Evolutionary conservation across 2,113 vertebrate genomes (phyloP), one percentile per base, ranked within the genome.

Genomic region (Dendrocopos noguchii): DNA sequence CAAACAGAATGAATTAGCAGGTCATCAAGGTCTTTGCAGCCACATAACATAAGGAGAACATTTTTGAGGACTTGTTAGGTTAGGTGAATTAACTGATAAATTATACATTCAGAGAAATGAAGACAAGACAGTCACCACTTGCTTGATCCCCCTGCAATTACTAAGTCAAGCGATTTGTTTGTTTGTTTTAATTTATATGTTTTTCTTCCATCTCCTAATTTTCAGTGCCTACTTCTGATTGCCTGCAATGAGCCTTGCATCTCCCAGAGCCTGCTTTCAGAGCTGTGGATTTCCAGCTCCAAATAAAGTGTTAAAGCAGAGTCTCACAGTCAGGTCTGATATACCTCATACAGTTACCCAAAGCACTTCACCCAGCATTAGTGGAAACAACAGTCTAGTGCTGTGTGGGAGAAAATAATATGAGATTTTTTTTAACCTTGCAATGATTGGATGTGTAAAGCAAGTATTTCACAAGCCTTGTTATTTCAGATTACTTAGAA

Each of bases 1-100:
- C 94, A 95, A 65, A 78, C 97, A 95, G 92, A 93, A 94, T 56
- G 94, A 88, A 95, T 97, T 97, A 97, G 63, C 82, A 96, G 95
- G 90, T 98, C 91, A 94, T 87, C 94, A 97, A 90, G 91, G 88
- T 96, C 73, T 88, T 93, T 94, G 89, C 80, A 94, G 78, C 17
- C 81, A 74, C 66, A 91, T 83, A 87, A 95, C 66, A 82, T 93
- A 86, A 92, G 72, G 76, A 95, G 33, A 73, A 94, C 94, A 88
- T 36, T n/a, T 5, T 72, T 34, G 28, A 67, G 21, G 11, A 77
- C 46, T 44, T 88, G 34, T 66, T 64, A 60, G 17, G 25, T 66
- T 80, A 93, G 73, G 63, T 75, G 80, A 94, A 85, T 55, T 80
- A 59, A 50, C 93, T 75, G 77, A 84, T 70, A 93, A 73, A 15